A percentile compares a stretch with the other conserved stretches of the same genome.
Conservation (phyloP, 2,888 invertebrate genomes). For the Acrobasis consociella region DNA sequence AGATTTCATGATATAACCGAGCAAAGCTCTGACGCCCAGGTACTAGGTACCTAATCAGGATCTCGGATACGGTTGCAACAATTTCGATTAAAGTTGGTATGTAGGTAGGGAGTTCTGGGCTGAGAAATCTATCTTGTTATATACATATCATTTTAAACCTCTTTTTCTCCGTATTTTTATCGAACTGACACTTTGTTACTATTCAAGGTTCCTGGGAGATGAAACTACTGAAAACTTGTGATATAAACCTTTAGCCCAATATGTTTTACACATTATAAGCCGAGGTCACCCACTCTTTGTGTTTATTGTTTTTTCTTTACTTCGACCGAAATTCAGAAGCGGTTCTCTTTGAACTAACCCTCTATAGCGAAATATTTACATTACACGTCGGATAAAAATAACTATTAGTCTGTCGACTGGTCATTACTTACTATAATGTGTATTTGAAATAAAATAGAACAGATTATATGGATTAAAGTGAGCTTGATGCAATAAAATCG, state of each 20-base stretch:
- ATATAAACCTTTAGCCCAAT: slow-evolving; percentile 33
- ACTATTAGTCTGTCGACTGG: slow-evolving; percentile 67
- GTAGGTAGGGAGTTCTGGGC: no score
- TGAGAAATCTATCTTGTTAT: no score
- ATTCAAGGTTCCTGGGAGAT: neutral
- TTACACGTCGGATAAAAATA: slow-evolving; percentile 63
- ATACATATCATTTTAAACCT: no score
- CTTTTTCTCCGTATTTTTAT: no score
- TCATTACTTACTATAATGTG: slow-evolving; percentile 65
- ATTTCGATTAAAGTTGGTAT: no score
- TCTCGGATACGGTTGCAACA: no score
- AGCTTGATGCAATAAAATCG: slow-evolving; percentile 30
- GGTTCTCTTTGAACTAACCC: slow-evolving; percentile 67
- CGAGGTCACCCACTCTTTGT: slow-evolving; percentile 53
- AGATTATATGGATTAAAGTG: slow-evolving; percentile 49
- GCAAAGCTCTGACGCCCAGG: no score
- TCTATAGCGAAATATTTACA: slow-evolving; percentile 67
- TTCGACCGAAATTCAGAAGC: slow-evolving; percentile 57
- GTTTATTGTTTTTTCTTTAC: slow-evolving; percentile 66
- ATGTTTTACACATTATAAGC: slow-evolving; percentile 40
- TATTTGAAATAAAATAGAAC: slow-evolving; percentile 63
- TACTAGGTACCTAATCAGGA: no score
- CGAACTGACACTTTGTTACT: no score
- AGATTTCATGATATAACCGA: no score
- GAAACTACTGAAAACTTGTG: neutral